Base-by-base conservation (phyloP, 2,113 vertebrate genomes). In the Platanista minor region DNA sequence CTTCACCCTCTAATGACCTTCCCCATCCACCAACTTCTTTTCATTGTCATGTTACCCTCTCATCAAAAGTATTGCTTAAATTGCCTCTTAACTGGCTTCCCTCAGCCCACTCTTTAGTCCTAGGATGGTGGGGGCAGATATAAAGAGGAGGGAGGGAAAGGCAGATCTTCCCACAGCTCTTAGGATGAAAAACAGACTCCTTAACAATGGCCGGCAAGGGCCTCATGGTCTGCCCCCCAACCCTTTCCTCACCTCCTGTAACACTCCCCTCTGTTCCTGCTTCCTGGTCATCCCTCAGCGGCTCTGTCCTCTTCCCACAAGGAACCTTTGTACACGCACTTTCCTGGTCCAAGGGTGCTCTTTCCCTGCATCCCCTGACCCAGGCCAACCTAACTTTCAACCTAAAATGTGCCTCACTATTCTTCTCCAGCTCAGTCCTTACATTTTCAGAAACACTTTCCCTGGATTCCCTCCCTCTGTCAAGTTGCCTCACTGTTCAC, bases 121-220 rank as follows among this genome's bases (percentile, higher is more conserved):
- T 5, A 27, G n/a, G 5, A 29, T 64, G 0, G 20, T 18, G 1
- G 3, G 1, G 62, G 23, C 2, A 18, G 15, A 54, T 12, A 59
- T 8, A 29, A 20, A 13, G 10, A 8, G 52, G 41, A 78, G 15
- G 57, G 59, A 88, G 29, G 21, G 46, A 21, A 3, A 25, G 1
- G 7, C 2, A 43, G 18, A 33, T 46, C 25, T 36, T n/a, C 66
- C 81, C 66, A n/a, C 5, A 31, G n/a, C 21, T 41, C 18, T 69
- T 15, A 71, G 61, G 46, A 78, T 87, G 23, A 83, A 83, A 96
- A 85, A 1, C 15, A 61, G 4, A 15, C 20, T 41, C 41, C 57
- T 69, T 46, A 21, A 25, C 23, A 49, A 1, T 25, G 36, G 54
- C 46, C 43, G 46, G 15, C 29, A 62, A 29, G 67, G 59, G 29